Base-by-base conservation (phyloP, 1,140 invertebrate species). In the Drosophila grimshawi region DNA sequence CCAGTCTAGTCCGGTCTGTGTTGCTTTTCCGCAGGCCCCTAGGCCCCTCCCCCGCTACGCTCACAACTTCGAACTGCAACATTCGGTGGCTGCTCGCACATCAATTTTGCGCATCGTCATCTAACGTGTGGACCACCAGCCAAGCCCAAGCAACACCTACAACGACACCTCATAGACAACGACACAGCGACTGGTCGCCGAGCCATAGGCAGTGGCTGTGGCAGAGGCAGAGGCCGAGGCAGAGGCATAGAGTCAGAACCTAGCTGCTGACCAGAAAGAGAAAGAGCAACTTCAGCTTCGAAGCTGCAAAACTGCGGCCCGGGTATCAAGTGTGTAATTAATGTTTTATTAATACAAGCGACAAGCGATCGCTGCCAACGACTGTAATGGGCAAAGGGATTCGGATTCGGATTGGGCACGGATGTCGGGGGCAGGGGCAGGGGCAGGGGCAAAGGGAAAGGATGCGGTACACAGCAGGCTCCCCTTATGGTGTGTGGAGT, bases 261-360 rank as follows among this genome's bases (percentile, higher is more conserved):
- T 10, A 5, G 35, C 32, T 27, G 2, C 41, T 60, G 39, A 30
- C 39, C 30, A 39, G 57, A 30, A 19, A 19, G 19, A n/a, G 39
- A 43, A 52, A 29, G 30, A 51, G 49, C 52, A 64, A 65, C 56
- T 63, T 7, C 41, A 41, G 60, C 52, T 32, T 3, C 51, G 19
- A 19, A 46, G 52, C 29, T 64, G 19, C 45, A 2, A 51, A 49
- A 7, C 66, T 63, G 51, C 33, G 67, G 51, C n/a, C 57, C 56
- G 67, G 78, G 81, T 90, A 90, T 90, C 86, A 86, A 90, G 86
- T 86, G 81, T 86, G 90, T 90, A 92, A 92, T 92, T 88, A 92
- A 92, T 92, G 90, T 90, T 90, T 91, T 91, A 92, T 92, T 92
- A 92, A 92, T 92, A 89, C 83, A 92, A 88, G 90, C 86, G 90